Evolutionary conservation across 2,797 vertebrate genomes (phyloP).

Genomic region (Sciurus carolinensis): DNA sequence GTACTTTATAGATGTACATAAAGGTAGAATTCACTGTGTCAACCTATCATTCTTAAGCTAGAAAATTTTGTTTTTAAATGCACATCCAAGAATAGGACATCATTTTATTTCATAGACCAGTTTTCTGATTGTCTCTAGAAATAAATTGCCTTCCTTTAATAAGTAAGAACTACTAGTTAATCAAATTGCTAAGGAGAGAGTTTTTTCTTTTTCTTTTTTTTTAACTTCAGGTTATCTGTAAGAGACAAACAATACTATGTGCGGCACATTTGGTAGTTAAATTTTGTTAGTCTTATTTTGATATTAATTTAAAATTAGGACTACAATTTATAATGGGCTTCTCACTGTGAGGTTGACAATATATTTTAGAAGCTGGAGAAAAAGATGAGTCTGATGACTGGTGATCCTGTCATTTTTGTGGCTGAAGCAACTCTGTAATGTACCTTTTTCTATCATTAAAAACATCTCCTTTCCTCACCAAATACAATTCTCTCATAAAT

Average conservation of each 20-base stretch:
- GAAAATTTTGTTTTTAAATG: conserved; percentile 56
- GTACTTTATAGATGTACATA: no score
- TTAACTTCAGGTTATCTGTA: background rate
- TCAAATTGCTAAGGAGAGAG: conserved; percentile 41
- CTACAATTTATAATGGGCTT: conserved; percentile 15
- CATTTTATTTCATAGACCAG: conserved; percentile 57
- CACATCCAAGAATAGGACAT: background rate
- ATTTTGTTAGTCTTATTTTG: conserved; percentile 67
- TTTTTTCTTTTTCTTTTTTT: background rate
- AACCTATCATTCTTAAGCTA: conserved; percentile 48
- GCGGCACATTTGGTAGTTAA: conserved; percentile 21
- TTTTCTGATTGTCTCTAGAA: conserved; percentile 67
- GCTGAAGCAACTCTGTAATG: background rate
- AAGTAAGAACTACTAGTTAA: conserved; percentile 45
- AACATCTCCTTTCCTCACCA: conserved; percentile 62
- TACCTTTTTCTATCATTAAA: conserved; percentile 70
- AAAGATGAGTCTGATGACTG: conserved; percentile 63
- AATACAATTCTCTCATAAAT: conserved; percentile 73
- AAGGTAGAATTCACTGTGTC: background rate
- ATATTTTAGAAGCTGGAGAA: conserved; percentile 33
- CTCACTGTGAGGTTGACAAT: background rate
- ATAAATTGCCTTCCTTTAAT: conserved; percentile 49
- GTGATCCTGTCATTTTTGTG: conserved; percentile 48
- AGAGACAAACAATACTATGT: background rate
- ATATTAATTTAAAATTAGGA: conserved; percentile 62